Base-by-base conservation (phyloP, 23 tunicate species). In the Trididemnum clinides region DNA sequence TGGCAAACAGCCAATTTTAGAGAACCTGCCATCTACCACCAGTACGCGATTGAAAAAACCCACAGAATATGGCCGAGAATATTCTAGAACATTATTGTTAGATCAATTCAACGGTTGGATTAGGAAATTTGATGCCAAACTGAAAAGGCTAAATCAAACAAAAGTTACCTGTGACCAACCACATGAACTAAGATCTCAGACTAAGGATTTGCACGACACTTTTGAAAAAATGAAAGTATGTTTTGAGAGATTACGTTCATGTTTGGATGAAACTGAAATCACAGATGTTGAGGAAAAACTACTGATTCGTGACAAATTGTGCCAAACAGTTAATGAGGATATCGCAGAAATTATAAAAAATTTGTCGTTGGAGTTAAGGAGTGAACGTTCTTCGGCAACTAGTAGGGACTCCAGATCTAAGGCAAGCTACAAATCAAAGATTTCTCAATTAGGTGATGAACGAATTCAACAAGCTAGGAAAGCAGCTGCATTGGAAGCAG, bases 61-160 rank as follows among this genome's bases (percentile, higher is more conserved):
- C n/a, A n/a, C n/a, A n/a, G n/a, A n/a, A n/a, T n/a, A n/a, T n/a
- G 21, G 66, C 22, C 20, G 25, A 59, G 66, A 59, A 59, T 59
- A 59, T 59, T 19, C 66, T 28, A 59, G 25, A 59, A 25, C 20
- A 59, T 59, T 59, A n/a, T n/a, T 59, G 25, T 10, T 12, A 19
- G 66, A 59, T 59, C 66, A 59, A n/a, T 59, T 59, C 22, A 59
- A 59, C 22, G 66, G 66, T 59, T 59, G 66, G 66, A n/a, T 59
- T 59, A 59, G 54, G 22, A 59, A 59, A 28, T n/a, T 59, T 59
- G 66, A 59, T 59, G 25, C 3, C 25, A 59, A n/a, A n/a, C 66
- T 59, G 5, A 59, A 59, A n/a, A 59, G 22, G 22, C 22, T 59
- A n/a, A 59, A 59, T n/a, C 66, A 59, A 59, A 25, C 22, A 10